Evolutionary conservation across 1,140 invertebrate genomes (phyloP).

Genomic region (Drosophila tropicalis): DNA sequence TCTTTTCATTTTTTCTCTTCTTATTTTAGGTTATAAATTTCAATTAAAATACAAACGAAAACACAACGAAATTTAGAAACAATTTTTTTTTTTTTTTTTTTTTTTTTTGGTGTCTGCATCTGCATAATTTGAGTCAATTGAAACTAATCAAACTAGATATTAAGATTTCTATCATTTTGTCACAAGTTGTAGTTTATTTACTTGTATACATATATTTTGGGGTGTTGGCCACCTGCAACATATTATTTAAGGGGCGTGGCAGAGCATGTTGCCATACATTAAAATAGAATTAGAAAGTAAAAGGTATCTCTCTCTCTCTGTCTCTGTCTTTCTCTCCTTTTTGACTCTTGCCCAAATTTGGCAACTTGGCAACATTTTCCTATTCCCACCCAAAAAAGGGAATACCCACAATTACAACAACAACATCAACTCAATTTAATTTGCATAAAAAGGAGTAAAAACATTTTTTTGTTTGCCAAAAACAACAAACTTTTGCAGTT

Average conservation of each 20-base stretch:
- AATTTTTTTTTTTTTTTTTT: neutral
- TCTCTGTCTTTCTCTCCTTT: neutral
- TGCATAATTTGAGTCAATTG: conserved; percentile 49
- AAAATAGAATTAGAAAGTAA: conserved; percentile 39
- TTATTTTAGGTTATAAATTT: conserved; percentile 53
- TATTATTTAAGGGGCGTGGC: conserved; percentile 42
- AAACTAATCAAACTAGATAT: conserved; percentile 41
- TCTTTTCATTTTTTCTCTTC: conserved; percentile 38
- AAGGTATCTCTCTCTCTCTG: conserved; percentile 1
- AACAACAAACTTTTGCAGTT: neutral
- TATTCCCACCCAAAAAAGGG: conserved; percentile 14
- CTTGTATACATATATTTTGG: neutral
- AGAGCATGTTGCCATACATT: conserved; percentile 21
- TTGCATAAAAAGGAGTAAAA: conserved; percentile 42
- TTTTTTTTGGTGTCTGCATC: neutral
- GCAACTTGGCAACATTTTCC: conserved; percentile 29
- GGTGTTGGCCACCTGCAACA: conserved; percentile 32
- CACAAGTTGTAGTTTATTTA: neutral
- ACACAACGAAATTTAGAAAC: neutral
- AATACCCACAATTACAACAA: neutral
- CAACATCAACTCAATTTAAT: conserved; percentile 44
- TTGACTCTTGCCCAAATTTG: conserved; percentile 25
- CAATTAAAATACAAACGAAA: conserved; percentile 30
- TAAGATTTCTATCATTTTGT: conserved; percentile 25
- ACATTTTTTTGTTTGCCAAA: conserved; percentile 19